Conservation (phyloP, 2,797 vertebrate species). For the Gadopsis marmoratus region DNA sequence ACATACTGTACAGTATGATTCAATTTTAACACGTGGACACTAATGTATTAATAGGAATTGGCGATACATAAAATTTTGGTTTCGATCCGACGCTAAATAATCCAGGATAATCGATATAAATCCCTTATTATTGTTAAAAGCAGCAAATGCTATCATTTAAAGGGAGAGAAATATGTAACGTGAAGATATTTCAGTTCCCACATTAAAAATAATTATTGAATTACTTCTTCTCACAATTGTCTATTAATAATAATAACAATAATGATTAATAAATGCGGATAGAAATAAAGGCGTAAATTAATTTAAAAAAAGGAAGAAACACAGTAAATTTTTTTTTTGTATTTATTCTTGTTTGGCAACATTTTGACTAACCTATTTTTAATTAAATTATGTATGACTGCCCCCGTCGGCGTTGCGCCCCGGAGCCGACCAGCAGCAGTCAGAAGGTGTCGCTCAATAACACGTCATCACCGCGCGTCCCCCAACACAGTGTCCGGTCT, state of each 20-base stretch:
- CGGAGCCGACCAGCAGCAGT: too few relatives aligned
- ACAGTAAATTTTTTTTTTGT: too few relatives aligned
- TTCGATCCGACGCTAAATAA: background rate
- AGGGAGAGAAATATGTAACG: background rate
- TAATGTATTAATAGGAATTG: too few relatives aligned
- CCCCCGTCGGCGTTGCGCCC: too few relatives aligned
- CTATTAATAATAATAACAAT: too few relatives aligned
- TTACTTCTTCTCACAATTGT: background rate
- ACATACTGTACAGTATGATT: background rate
- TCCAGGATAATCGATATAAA: background rate
- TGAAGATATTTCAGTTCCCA: background rate
- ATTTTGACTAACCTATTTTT: too few relatives aligned
- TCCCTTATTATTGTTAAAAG: background rate
- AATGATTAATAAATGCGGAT: too few relatives aligned
- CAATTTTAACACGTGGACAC: background rate
- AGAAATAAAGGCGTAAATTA: too few relatives aligned
- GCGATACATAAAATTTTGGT: background rate
- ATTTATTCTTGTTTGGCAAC: too few relatives aligned
- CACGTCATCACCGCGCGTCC: conserved; percentile 72
- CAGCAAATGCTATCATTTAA: background rate
- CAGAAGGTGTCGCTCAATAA: fast-evolving
- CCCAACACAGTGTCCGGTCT: background rate
- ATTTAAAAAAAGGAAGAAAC: too few relatives aligned
- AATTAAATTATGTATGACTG: too few relatives aligned
- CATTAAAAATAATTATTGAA: too few relatives aligned